Evolutionary conservation across 2,113 vertebrate species (phyloP).

Genomic region (Stegastes partitus): DNA sequence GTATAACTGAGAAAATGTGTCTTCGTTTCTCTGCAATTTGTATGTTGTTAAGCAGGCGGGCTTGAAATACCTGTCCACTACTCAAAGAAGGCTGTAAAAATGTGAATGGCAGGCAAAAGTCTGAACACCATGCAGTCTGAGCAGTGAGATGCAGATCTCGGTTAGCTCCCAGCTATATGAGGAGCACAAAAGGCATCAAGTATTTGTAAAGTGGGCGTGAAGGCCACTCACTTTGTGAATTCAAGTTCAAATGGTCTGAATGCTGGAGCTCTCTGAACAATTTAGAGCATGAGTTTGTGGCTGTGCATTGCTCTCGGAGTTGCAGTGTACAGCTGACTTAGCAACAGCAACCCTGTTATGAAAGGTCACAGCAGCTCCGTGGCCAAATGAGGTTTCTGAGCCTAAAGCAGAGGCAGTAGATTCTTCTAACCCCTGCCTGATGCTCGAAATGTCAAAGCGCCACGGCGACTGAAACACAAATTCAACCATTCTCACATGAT

Average conservation of each 20-base stretch:
- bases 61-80: slow-evolving; percentile 37
- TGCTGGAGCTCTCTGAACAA: background rate
- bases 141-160: background rate
- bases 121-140: background rate
- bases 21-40: background rate
- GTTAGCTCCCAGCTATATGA: background rate
- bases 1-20: background rate
- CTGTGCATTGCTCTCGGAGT: background rate
- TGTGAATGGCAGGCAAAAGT: background rate
- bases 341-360: slow-evolving; percentile 4
- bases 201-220: slow-evolving; percentile 16
- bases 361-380: slow-evolving; percentile 46
- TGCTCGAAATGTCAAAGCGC: slow-evolving; percentile 55
- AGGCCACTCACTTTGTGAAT: background rate
- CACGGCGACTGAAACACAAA: slow-evolving; percentile 25
- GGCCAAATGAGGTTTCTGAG: slow-evolving; percentile 24
- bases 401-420: slow-evolving; percentile 8
- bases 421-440: slow-evolving; percentile 29
- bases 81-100: background rate
- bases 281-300: background rate
- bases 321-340: slow-evolving; percentile 2
- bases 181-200: background rate
- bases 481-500: slow-evolving; percentile 51
- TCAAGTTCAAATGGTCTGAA: background rate
- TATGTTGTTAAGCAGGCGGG: slow-evolving; percentile 10